phyloP scores from a whole-genome alignment of 2,888 invertebrate genomes.

The Trachelus tabidus region DNA sequence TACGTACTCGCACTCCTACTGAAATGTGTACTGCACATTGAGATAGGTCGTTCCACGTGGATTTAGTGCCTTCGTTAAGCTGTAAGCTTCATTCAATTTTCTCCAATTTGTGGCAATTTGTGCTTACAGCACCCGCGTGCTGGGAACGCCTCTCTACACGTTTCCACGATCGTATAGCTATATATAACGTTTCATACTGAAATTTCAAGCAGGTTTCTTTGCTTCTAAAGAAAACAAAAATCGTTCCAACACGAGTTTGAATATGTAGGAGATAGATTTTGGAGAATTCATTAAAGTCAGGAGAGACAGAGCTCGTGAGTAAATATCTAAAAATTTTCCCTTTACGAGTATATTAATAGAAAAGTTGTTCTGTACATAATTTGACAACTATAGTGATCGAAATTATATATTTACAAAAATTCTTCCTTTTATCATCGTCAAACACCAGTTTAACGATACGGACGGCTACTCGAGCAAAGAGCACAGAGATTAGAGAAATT shows the following conservation, averaged over 20 bases:
- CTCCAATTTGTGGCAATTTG: constrained; percentile 64
- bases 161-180: neutral
- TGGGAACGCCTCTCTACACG: neutral
- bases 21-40: constrained; percentile 53
- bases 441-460: neutral
- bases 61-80: constrained; percentile 63
- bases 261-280: neutral
- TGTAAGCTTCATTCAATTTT: constrained; percentile 64
- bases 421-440: neutral
- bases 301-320: neutral
- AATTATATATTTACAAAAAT: neutral
- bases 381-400: neutral
- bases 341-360: neutral
- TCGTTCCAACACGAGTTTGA: neutral
- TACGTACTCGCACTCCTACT: constrained; percentile 32
- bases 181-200: neutral
- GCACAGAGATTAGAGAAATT: constrained; percentile 8
- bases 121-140: constrained; percentile 51
- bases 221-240: neutral
- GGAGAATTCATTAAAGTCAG: neutral
- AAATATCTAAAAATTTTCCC: neutral
- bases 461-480: neutral
- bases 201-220: neutral
- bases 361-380: neutral
- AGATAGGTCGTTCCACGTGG: constrained; percentile 59